Evolutionary conservation across 2,888 invertebrate species (phyloP).

Genomic region (Amblyteles armatorius): DNA sequence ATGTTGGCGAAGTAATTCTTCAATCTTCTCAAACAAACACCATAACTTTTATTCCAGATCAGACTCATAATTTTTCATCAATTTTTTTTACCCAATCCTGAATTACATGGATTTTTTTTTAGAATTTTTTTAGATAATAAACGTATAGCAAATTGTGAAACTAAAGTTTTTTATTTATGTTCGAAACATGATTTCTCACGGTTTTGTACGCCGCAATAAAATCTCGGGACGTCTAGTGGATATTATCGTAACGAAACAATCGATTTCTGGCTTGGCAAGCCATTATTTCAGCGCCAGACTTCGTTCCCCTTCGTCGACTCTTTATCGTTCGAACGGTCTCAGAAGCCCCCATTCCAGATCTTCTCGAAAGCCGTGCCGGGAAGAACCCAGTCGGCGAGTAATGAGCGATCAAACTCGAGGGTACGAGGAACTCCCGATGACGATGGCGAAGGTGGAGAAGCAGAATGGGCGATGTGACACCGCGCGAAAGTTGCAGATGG

Average conservation of each 20-base stretch:
- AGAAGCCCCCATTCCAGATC: not conserved
- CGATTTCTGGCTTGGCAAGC: not conserved
- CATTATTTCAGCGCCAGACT: not conserved
- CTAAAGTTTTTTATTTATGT: too few species aligned
- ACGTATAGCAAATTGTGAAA: too few species aligned
- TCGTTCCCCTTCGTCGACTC: not conserved
- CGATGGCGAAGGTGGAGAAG: slow-evolving; percentile 20
- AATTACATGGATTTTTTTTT: too few species aligned
- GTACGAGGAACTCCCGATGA: slow-evolving; percentile 6
- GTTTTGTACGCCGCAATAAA: too few species aligned
- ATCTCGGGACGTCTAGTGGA: not conserved
- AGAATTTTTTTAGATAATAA: too few species aligned
- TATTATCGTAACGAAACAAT: not conserved
- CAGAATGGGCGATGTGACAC: slow-evolving; percentile 40
- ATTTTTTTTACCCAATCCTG: too few species aligned
- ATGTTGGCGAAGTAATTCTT: too few species aligned
- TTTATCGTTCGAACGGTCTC: slow-evolving; percentile 12
- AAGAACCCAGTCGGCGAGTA: slow-evolving; percentile 50
- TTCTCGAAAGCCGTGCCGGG: slow-evolving; percentile 21
- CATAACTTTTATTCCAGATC: too few species aligned
- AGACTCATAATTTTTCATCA: too few species aligned
- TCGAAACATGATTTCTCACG: too few species aligned
- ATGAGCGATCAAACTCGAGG: slow-evolving; percentile 63
- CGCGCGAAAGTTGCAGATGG: slow-evolving; percentile 39
- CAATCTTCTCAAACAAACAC: too few species aligned